Percentiles rank a stretch among this genome's conserved stretches.
These are phyloP conservation scores for Ferrisia virgata DNA, from an alignment of 2,888 invertebrate genomes.

Conservation along the genomic window DNA sequence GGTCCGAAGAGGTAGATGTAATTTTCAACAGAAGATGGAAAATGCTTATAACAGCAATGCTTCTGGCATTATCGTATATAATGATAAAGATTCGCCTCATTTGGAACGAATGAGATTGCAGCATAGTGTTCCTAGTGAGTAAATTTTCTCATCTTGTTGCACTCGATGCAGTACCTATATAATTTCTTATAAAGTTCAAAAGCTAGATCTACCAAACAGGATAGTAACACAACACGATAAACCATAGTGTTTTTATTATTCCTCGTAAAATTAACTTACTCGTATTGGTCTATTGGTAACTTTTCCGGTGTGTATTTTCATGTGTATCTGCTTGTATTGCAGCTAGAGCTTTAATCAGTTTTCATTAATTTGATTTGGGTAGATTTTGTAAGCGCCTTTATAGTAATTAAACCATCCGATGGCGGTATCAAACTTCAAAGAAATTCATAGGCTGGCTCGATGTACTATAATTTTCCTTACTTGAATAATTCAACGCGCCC, in stretches of 20 bases:
- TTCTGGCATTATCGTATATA: conserved; percentile 76
- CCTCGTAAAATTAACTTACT: too few species aligned
- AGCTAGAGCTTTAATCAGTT: not conserved
- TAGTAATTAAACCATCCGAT: not conserved
- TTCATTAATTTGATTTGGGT: not conserved
- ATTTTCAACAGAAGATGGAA: conserved; percentile 77
- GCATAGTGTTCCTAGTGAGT: conserved; percentile 47
- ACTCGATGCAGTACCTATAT: not conserved
- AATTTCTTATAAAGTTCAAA: too few species aligned
- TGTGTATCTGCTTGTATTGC: too few species aligned
- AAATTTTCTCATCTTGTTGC: not conserved
- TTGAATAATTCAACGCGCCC: not conserved
- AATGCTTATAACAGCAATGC: conserved; percentile 73
- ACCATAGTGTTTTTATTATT: too few species aligned
- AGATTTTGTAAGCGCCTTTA: not conserved
- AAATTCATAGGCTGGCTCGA: not conserved
- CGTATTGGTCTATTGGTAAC: not conserved
- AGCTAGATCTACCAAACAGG: too few species aligned
- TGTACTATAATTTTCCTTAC: not conserved
- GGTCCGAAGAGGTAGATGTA: conserved; percentile 73
- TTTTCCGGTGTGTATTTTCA: not conserved
- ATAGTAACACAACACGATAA: too few species aligned
- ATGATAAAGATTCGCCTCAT: conserved; percentile 66
- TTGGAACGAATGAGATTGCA: conserved; percentile 73
- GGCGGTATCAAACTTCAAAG: not conserved